Evolutionary conservation across 2,797 vertebrate genomes (phyloP), one percentile per base, ranked within the genome.

Genomic region (Enteromius fasciolatus): DNA sequence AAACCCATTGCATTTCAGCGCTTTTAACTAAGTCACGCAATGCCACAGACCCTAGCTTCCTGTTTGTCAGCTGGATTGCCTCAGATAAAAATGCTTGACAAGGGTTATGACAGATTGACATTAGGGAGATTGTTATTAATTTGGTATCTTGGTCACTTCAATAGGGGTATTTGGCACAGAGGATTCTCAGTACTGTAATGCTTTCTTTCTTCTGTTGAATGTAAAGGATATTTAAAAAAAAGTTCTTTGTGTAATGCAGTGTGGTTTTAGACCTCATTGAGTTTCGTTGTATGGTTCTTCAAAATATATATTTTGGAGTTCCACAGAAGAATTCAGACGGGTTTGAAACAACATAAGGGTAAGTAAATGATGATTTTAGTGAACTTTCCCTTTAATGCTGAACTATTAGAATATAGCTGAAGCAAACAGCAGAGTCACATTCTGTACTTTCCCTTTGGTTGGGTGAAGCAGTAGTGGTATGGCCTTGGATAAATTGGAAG

Each of bases 41-140:
- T 36, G 87, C 88, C 89, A 86, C 91, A 93, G 88, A 91, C 88
- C 88, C 88, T 86, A 77, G 25, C 89, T 93, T 94, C 93, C 94
- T 94, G 92, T 94, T 92, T 89, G 87, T 89, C 85, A 36, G 63
- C 77, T 74, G 78, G 76, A 87, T 90, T 76, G 87, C 87, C 90
- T 92, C 86, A 91, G 89, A 90, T 90, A 86, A 89, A 91, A 85
- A 89, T 89, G 82, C 20, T 67, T 82, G 84, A 91, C 84, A 86
- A 70, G 85, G 33, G 18, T 76, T 46, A 67, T 2, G 31, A 59
- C 11, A 41, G 39, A 41, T 41, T 10, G 39, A 41, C 39, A 10
- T 41, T 41, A 41, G 25, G 25, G n/a, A 50, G 9, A 64, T 67
- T 52, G 70, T 66, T 6, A 54, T 50, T 76, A 66, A 66, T 82